phyloP scores from a whole-genome alignment of 2,113 vertebrate species.

The Rhinichthys klamathensis region DNA sequence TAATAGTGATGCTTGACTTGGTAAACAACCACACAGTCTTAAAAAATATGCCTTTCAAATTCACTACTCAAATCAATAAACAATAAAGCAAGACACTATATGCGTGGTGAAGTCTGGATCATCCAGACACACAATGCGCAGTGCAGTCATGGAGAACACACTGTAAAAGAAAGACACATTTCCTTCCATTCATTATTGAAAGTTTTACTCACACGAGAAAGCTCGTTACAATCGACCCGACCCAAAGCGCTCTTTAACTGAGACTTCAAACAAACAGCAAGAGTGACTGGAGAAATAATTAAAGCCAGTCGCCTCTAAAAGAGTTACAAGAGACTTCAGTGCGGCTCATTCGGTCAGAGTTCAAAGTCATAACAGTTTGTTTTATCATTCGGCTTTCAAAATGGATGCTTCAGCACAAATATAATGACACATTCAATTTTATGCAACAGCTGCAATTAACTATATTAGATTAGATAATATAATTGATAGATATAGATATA shows the following conservation, averaged over 20 bases:
- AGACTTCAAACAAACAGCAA: conserved; percentile 33
- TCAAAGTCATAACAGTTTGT: neutral
- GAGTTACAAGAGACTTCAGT: neutral
- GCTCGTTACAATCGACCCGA: too few relatives aligned
- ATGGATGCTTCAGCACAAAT: neutral
- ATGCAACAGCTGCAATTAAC: neutral
- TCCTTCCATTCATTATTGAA: conserved; percentile 59
- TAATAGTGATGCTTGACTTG: neutral
- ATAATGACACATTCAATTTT: neutral
- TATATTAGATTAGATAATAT: too few relatives aligned
- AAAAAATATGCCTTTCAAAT: too few relatives aligned
- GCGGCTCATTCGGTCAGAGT: neutral
- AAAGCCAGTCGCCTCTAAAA: conserved; percentile 10
- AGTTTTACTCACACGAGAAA: conserved; percentile 42
- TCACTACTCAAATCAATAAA: too few relatives aligned
- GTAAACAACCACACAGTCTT: too few relatives aligned
- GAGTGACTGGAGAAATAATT: conserved; percentile 7
- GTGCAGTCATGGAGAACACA: conserved; percentile 27
- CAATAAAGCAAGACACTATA: too few relatives aligned
- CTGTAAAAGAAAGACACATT: conserved; percentile 53
- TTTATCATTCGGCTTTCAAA: neutral
- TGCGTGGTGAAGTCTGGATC: neutral
- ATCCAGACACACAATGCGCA: conserved; percentile 36
- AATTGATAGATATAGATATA: too few relatives aligned
- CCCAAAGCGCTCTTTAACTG: neutral